Base-by-base conservation (phyloP, 2,797 vertebrate genomes). In the Enteromius mattozi region DNA sequence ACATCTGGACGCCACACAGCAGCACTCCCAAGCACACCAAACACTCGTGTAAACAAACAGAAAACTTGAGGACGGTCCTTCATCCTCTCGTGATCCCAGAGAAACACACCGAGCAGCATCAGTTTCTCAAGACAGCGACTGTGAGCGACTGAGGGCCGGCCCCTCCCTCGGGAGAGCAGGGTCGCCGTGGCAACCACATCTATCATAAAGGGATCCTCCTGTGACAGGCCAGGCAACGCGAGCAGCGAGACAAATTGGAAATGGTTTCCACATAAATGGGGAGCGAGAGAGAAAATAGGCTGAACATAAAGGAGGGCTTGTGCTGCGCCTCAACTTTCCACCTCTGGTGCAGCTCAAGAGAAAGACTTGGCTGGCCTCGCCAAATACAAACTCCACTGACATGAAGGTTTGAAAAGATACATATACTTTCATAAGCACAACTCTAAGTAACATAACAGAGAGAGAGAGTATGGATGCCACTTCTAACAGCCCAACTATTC, bases 131-230 rank as follows among this genome's bases (percentile, higher is more conserved):
- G 90, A 89, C 85, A 84, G 78, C 33, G 63, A 51, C 45, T 47
- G 56, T 59, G 66, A 85, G 85, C 24, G 80, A 51, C 63, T 51
- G 42, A 61, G 33, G 16, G 35, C n/a, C 21, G 13, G 89, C 90
- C 90, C 70, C 91, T 92, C 80, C 90, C 91, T 90, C 85, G 92
- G 94, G 96, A 96, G 92, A 70, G 91, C 92, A 93, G 91, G 92
- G 95, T 95, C 94, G 91, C 96, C 94, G 96, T 96, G 94, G 95
- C 91, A 95, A 95, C 95, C 93, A 93, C 92, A 92, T 92, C 92
- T 92, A 91, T 80, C 94, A 95, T 95, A 93, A 94, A 95, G 95
- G 95, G 92, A 94, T 92, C 94, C 86, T 91, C 90, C 90, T 92
- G 93, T 92, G 92, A 93, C 85, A 94, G 88, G 70, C 87, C 76